Percentiles rank a stretch among this genome's conserved stretches.
Evolutionary conservation across 2,797 vertebrate genomes (phyloP).

Genomic region (Eptatretus atami): DNA sequence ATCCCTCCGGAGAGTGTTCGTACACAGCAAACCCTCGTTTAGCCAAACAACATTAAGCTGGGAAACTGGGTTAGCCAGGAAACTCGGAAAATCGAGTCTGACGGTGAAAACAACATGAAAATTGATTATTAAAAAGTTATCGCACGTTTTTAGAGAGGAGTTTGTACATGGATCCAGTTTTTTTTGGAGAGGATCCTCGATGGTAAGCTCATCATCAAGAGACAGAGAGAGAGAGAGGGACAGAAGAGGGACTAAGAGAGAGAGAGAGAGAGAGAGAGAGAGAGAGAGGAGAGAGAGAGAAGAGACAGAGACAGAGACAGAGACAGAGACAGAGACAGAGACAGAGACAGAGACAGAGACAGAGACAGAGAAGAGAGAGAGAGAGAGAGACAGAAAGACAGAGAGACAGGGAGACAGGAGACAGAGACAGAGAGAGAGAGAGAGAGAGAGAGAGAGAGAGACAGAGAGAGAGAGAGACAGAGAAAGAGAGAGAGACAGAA

Average conservation of each 20-base stretch:
- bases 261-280: neutral
- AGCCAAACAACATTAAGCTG: too few species aligned
- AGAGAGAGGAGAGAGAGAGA: neutral
- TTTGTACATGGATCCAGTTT: too few species aligned
- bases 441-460: neutral
- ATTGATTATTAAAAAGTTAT: too few species aligned
- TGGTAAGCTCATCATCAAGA: neutral
- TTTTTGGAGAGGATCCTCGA: too few species aligned
- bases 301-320: neutral
- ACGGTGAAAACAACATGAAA: too few species aligned
- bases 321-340: neutral
- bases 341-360: neutral
- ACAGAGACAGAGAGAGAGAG: neutral
- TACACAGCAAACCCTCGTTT: too few species aligned
- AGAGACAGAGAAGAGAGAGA: neutral
- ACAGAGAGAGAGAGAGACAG: neutral
- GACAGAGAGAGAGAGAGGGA: neutral
- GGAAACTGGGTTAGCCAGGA: too few species aligned
- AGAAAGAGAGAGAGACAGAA: neutral
- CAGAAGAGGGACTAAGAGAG: neutral
- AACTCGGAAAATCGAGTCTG: too few species aligned
- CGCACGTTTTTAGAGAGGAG: too few species aligned
- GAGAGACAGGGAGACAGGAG: neutral
- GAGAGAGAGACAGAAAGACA: neutral
- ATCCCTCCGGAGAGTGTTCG: too few species aligned